Conservation (phyloP, 64 coral and sea anemone genomes). For the Montipora capricornis region DNA sequence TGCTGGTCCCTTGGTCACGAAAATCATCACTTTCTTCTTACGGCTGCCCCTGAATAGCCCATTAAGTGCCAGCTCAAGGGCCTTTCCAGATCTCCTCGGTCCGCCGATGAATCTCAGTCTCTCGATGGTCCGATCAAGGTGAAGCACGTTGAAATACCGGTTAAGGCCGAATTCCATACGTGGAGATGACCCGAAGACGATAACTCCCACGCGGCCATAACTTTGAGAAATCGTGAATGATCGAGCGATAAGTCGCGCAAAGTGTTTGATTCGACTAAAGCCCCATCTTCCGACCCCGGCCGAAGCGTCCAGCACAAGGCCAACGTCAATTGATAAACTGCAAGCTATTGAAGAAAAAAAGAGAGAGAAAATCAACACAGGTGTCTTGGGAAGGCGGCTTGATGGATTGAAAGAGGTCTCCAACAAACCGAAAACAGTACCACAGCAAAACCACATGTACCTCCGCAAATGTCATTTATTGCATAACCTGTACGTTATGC, state of each 20-base stretch:
- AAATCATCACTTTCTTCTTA: constrained; percentile 60
- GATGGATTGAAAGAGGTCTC: neutral
- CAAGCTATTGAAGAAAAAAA: constrained; percentile 54
- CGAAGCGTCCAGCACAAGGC: constrained; percentile 82
- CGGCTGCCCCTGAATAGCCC: constrained; percentile 66
- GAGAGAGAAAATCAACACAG: neutral
- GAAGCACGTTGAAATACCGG: constrained; percentile 43
- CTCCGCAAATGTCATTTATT: too few species aligned
- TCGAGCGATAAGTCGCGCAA: constrained; percentile 58
- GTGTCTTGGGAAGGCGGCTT: neutral
- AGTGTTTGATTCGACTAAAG: constrained; percentile 75
- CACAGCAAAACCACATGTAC: too few species aligned
- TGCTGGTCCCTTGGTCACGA: constrained; percentile 57
- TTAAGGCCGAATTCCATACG: constrained; percentile 58
- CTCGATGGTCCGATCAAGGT: constrained; percentile 40
- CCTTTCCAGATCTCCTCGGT: constrained; percentile 66
- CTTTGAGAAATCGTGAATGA: constrained; percentile 73
- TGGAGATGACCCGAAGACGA: constrained; percentile 72
- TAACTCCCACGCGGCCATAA: constrained; percentile 64
- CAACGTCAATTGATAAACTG: constrained; percentile 76
- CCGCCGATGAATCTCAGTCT: constrained; percentile 62
- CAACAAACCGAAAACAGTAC: too few species aligned
- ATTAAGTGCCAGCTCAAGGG: constrained; percentile 50
- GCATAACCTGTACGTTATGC: too few species aligned
- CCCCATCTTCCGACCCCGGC: constrained; percentile 65